These are phyloP conservation scores for Colletes latitarsis DNA, from an alignment of 1,140 invertebrate genomes.

Conservation along the genomic window DNA sequence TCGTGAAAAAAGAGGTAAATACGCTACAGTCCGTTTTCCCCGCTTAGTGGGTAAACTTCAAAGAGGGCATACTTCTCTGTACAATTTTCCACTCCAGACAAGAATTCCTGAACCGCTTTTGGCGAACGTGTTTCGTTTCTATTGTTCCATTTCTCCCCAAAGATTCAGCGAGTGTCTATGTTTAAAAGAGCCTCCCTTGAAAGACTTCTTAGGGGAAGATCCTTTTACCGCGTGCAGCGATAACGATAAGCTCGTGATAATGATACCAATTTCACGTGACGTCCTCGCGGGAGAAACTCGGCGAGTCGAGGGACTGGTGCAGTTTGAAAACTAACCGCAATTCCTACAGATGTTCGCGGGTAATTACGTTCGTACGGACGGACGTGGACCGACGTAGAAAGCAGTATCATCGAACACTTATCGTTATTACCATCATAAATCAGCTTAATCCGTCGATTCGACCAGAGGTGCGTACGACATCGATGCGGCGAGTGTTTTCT, in stretches of 20 bases:
- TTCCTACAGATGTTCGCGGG: slow-evolving; percentile 38
- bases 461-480: slow-evolving; percentile 5
- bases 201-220: slow-evolving; percentile 20
- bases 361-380: slow-evolving; percentile 33
- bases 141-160: not conserved
- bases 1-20: not conserved
- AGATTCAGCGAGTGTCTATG: not conserved
- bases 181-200: slow-evolving; percentile 24
- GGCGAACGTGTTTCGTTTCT: not conserved
- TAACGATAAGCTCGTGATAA: slow-evolving; percentile 60
- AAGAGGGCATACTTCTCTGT: not conserved
- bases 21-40: not conserved
- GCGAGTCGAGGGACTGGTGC: not conserved
- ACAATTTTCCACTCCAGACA: not conserved
- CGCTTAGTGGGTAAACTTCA: not conserved
- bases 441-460: slow-evolving; percentile 36
- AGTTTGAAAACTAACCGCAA: slow-evolving; percentile 39
- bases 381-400: not conserved
- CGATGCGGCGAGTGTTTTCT: too few species aligned
- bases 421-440: slow-evolving; percentile 48
- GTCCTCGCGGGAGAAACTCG: slow-evolving; percentile 13
- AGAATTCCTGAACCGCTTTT: not conserved
- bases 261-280: slow-evolving; percentile 50
- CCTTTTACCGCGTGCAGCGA: slow-evolving; percentile 46
- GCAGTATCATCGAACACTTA: slow-evolving; percentile 40